These are phyloP conservation scores for Thalassoma bifasciatum DNA, from an alignment of 2,113 vertebrate genomes.

Conservation along the genomic window DNA sequence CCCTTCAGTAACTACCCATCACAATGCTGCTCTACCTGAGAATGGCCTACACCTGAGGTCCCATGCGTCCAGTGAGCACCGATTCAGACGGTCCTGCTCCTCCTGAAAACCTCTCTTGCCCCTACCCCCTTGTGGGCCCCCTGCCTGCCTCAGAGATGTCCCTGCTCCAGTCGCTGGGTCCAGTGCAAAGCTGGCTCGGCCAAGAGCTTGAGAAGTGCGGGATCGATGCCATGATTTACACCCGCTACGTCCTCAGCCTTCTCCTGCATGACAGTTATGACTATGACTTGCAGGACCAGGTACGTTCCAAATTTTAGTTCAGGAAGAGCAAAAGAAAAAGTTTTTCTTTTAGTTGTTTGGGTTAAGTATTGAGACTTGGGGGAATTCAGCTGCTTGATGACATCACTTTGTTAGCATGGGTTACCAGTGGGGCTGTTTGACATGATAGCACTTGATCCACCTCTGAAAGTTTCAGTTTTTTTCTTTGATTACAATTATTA, in stretches of 20 bases:
- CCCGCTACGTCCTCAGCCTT: conserved; percentile 98
- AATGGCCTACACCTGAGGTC: conserved; percentile 93
- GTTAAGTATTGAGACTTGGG: background rate
- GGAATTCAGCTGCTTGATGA: conserved; percentile 1
- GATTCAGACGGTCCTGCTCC: conserved; percentile 93
- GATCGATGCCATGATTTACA: conserved; percentile 99
- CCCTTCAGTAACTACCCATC: conserved; percentile 69
- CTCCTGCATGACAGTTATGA: conserved; percentile 98
- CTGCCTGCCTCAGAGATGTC: conserved; percentile 94
- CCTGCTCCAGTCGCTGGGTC: conserved; percentile 96
- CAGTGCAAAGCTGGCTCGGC: conserved; percentile 99
- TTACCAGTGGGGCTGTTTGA: conserved; percentile 27
- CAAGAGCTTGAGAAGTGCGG: conserved; percentile 99
- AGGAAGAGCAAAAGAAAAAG: background rate
- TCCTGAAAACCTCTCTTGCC: conserved; percentile 90
- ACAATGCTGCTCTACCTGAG: conserved; percentile 88
- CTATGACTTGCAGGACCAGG: conserved; percentile 99
- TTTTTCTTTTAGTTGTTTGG: background rate
- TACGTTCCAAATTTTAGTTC: conserved; percentile 50
- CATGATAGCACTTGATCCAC: background rate
- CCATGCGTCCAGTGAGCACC: conserved; percentile 93
- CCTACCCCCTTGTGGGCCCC: conserved; percentile 86
- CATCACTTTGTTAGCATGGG: conserved; percentile 19
- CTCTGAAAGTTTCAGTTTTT: conserved; percentile 2
- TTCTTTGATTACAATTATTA: background rate